These are phyloP conservation scores for Drosophila nr. medialis DNA, from an alignment of 2,888 invertebrate species.

Conservation along the genomic window DNA sequence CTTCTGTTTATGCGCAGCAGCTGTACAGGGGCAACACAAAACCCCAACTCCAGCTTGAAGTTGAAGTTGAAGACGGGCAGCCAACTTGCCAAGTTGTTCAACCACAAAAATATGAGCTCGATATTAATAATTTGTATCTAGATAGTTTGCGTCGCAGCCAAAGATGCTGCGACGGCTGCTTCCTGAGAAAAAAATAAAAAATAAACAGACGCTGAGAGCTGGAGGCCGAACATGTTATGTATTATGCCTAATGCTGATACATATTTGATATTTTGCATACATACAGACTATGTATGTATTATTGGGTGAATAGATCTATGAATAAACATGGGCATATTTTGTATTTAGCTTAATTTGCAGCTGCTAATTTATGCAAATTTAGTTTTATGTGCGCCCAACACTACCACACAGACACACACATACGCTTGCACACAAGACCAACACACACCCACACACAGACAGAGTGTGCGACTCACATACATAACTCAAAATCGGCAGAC, in stretches of 20 bases:
- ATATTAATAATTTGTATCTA: constrained; percentile 83
- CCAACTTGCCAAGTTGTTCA: constrained; percentile 69
- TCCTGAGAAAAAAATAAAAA: constrained; percentile 51
- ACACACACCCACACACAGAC: constrained; percentile 15
- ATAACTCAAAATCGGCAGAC: constrained; percentile 82
- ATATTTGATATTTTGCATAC: constrained; percentile 44
- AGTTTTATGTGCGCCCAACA: constrained; percentile 42
- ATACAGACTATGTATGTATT: constrained; percentile 4
- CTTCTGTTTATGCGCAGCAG: constrained; percentile 75
- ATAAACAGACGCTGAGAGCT: constrained; percentile 3
- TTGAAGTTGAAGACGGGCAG: constrained; percentile 58
- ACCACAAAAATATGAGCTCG: constrained; percentile 78
- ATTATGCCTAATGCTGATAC: constrained; percentile 26
- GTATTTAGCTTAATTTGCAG: constrained; percentile 72
- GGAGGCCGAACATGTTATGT: constrained; percentile 42
- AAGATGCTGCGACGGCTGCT: constrained; percentile 67
- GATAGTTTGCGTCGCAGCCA: constrained; percentile 61
- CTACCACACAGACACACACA: constrained; percentile 3
- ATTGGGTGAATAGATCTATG: constrained; percentile 29
- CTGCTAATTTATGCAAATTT: constrained; percentile 77
- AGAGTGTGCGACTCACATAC: constrained; percentile 29
- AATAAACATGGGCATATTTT: constrained; percentile 59
- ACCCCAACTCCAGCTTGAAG: constrained; percentile 6
- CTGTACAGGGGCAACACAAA: constrained; percentile 64
- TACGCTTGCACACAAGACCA: constrained; percentile 25